Percentiles rank a stretch among this genome's conserved stretches.
Evolutionary conservation across 2,888 invertebrate genomes (phyloP).

Genomic region (Actias luna): DNA sequence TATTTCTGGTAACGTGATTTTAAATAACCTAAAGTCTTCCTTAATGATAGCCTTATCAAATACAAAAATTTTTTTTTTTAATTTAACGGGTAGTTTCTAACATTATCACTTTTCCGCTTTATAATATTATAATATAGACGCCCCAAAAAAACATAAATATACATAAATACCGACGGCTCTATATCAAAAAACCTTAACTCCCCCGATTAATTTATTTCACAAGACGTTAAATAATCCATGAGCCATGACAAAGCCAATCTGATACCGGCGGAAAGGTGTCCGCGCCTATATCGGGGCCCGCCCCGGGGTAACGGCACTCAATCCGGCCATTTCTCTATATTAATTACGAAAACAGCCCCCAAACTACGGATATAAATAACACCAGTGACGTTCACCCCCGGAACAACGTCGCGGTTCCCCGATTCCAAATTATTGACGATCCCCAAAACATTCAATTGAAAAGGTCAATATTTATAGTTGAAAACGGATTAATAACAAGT

Average conservation of each 20-base stretch:
- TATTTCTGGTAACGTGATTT: too few relatives aligned
- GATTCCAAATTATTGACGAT: conserved; percentile 31
- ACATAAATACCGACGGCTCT: conserved; percentile 1
- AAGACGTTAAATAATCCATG: conserved; percentile 13
- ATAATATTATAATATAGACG: too few relatives aligned
- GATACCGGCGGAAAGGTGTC: conserved; percentile 58
- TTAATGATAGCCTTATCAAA: too few relatives aligned
- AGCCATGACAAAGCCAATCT: conserved; percentile 43
- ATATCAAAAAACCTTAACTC: background rate
- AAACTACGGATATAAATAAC: conserved; percentile 62
- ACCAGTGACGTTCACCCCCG: conserved; percentile 49
- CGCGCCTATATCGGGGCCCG: conserved; percentile 39
- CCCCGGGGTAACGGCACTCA: conserved; percentile 62
- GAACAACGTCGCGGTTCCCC: conserved; percentile 87
- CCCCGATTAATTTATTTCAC: conserved; percentile 8
- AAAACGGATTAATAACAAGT: background rate
- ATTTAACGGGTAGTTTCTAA: too few relatives aligned
- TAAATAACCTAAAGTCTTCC: too few relatives aligned
- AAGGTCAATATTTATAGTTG: background rate
- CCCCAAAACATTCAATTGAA: background rate
- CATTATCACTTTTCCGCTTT: too few relatives aligned
- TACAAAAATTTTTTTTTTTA: too few relatives aligned
- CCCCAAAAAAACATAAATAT: too few relatives aligned
- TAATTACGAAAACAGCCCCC: conserved; percentile 65
- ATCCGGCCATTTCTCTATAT: conserved; percentile 68